phyloP scores from a whole-genome alignment of 2,888 invertebrate genomes.

The Drosophila prolongata region DNA sequence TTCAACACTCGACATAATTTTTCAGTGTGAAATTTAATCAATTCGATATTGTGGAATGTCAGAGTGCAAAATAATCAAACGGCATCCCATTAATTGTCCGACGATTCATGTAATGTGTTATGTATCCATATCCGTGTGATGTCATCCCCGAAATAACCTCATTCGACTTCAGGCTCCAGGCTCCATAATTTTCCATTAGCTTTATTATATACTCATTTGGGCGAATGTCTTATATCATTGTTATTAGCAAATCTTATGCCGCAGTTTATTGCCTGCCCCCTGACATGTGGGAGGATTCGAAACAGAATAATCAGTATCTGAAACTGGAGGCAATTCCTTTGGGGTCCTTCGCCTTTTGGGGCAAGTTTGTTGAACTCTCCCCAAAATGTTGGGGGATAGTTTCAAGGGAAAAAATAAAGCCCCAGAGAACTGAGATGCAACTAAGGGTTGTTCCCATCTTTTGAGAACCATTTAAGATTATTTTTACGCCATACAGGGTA shows the following conservation, averaged over 20 bases:
- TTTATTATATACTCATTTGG: slow-evolving; percentile 77
- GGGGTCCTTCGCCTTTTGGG: slow-evolving; percentile 38
- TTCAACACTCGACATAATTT: slow-evolving; percentile 28
- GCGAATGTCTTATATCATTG: slow-evolving; percentile 77
- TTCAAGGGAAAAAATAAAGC: not conserved
- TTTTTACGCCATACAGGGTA: not conserved
- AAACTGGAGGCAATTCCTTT: slow-evolving; percentile 49
- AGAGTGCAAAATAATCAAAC: slow-evolving; percentile 17
- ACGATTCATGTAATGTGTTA: slow-evolving; percentile 2
- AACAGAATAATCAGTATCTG: slow-evolving; percentile 42
- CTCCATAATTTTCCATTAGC: slow-evolving; percentile 79
- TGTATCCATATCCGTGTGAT: slow-evolving; percentile 21
- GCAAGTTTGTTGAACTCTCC: slow-evolving; percentile 66
- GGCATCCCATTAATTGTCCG: slow-evolving; percentile 12
- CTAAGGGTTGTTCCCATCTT: slow-evolving; percentile 29
- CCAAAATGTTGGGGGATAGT: slow-evolving; percentile 45
- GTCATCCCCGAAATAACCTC: not conserved
- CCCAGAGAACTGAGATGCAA: too few relatives aligned
- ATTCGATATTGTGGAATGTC: slow-evolving; percentile 45
- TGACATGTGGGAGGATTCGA: slow-evolving; percentile 39
- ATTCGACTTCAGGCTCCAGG: not conserved
- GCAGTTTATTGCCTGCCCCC: slow-evolving; percentile 57
- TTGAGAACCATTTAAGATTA: slow-evolving; percentile 23
- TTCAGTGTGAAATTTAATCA: slow-evolving; percentile 58
- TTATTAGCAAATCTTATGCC: slow-evolving; percentile 77